phyloP scores from a whole-genome alignment of 2,888 invertebrate species.

The Carabus problematicus region DNA sequence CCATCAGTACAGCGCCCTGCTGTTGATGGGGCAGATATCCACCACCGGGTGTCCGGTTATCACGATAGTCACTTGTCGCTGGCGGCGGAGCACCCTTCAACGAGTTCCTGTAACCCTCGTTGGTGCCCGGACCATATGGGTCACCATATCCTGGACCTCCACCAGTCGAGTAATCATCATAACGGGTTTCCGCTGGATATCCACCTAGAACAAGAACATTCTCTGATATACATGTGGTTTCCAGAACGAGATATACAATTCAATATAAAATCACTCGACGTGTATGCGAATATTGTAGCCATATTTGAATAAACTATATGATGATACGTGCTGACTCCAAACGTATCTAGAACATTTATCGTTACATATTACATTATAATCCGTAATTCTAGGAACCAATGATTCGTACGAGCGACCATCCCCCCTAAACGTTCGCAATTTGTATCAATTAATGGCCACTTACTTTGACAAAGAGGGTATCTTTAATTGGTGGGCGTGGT shows the following conservation, averaged over 20 bases:
- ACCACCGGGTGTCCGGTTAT: constrained; percentile 51
- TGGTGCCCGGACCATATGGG: constrained; percentile 59
- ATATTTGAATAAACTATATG: too few relatives aligned
- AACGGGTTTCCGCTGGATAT: constrained; percentile 49
- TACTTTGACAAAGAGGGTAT: constrained; percentile 14
- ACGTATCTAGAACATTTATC: too few relatives aligned
- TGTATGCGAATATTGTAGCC: too few relatives aligned
- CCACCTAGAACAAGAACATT: constrained; percentile 18
- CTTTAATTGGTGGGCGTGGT: constrained; percentile 24
- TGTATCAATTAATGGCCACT: constrained; percentile 8
- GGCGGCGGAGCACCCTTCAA: constrained; percentile 61
- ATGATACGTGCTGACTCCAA: too few relatives aligned
- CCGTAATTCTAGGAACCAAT: too few relatives aligned
- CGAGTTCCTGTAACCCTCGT: constrained; percentile 61
- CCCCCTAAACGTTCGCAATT: constrained; percentile 23
- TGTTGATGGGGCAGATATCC: constrained; percentile 58
- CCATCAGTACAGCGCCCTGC: constrained; percentile 95
- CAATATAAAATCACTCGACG: too few relatives aligned
- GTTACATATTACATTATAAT: too few relatives aligned
- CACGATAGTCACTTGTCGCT: constrained; percentile 60
- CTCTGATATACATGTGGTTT: too few relatives aligned
- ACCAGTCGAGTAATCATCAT: constrained; percentile 58
- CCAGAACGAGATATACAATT: too few relatives aligned
- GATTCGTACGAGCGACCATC: not conserved
- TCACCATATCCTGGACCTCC: constrained; percentile 57